Percentiles rank a stretch among this genome's conserved stretches.
Evolutionary conservation across 2,797 vertebrate species (phyloP).

Genomic region (Cryptoprocta ferox): DNA sequence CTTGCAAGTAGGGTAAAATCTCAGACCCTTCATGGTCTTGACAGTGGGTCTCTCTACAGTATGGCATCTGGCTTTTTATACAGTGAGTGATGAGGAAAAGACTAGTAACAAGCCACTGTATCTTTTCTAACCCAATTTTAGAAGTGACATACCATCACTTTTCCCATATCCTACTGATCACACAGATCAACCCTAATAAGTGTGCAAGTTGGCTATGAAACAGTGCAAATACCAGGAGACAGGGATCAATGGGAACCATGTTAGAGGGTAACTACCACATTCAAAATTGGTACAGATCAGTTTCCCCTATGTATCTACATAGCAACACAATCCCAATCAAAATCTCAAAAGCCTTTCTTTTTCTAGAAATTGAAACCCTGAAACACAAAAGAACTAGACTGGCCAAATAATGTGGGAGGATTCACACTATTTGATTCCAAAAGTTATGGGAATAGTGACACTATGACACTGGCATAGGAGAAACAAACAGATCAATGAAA

Average conservation of each 20-base stretch:
- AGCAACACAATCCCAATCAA: conserved; percentile 14
- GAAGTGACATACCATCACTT: not conserved
- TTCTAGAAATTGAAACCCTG: not conserved
- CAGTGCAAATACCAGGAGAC: not conserved
- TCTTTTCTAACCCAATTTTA: not conserved
- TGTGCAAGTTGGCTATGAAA: not conserved
- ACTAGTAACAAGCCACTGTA: not conserved
- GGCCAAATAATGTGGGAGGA: not conserved
- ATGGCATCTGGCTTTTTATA: not conserved
- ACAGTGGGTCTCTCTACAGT: not conserved
- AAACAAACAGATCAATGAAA: conserved; percentile 9
- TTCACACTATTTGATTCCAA: not conserved
- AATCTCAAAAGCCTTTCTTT: not conserved
- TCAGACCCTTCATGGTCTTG: not conserved
- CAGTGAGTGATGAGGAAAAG: not conserved
- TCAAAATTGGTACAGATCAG: not conserved
- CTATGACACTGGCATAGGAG: not conserved
- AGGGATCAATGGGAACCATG: not conserved
- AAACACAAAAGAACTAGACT: not conserved
- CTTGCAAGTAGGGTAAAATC: not conserved
- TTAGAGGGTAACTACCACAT: not conserved
- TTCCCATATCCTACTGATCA: not conserved
- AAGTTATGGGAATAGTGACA: not conserved
- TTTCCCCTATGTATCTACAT: not conserved
- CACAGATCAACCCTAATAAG: not conserved